Percentiles rank a stretch among this genome's conserved stretches.
Evolutionary conservation across 1,140 invertebrate genomes (phyloP).

Genomic region (Conopomorpha cramerella): DNA sequence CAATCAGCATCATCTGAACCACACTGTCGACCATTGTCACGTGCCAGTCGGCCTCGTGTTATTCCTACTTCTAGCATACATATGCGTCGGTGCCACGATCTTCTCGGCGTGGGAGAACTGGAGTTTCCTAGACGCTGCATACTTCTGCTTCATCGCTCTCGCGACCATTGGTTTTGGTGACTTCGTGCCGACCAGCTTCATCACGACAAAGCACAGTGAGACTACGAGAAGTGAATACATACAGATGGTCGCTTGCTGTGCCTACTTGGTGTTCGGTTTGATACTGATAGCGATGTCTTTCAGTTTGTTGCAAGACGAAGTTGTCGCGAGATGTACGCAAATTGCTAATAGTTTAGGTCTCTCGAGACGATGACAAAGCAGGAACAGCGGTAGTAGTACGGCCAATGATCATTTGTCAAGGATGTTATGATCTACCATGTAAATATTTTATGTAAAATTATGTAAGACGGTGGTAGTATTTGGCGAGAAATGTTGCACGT

Average conservation of each 20-base stretch:
- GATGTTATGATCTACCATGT: constrained; percentile 60
- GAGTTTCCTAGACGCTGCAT: constrained; percentile 81
- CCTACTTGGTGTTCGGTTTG: constrained; percentile 86
- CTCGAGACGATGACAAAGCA: constrained; percentile 56
- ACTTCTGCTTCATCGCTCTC: constrained; percentile 88
- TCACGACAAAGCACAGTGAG: constrained; percentile 49
- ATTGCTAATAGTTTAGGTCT: constrained; percentile 66
- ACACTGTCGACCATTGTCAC: constrained; percentile 54
- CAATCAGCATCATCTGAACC: constrained; percentile 25
- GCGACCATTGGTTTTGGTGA: constrained; percentile 88
- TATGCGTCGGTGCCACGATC: constrained; percentile 71
- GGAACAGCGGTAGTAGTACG: constrained; percentile 55
- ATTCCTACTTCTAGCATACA: constrained; percentile 70
- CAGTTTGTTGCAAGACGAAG: constrained; percentile 88
- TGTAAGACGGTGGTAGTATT: constrained; percentile 26
- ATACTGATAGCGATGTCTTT: constrained; percentile 92
- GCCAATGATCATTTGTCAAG: constrained; percentile 45
- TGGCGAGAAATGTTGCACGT: no score
- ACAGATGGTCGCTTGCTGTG: constrained; percentile 81
- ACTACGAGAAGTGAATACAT: constrained; percentile 65
- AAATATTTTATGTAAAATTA: constrained; percentile 42
- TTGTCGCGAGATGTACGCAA: constrained; percentile 74
- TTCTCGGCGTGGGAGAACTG: constrained; percentile 77
- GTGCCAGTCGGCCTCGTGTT: constrained; percentile 76
- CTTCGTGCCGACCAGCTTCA: constrained; percentile 69